Evolutionary conservation across 2,113 vertebrate species (phyloP).

Genomic region (Sardina pilchardus): DNA sequence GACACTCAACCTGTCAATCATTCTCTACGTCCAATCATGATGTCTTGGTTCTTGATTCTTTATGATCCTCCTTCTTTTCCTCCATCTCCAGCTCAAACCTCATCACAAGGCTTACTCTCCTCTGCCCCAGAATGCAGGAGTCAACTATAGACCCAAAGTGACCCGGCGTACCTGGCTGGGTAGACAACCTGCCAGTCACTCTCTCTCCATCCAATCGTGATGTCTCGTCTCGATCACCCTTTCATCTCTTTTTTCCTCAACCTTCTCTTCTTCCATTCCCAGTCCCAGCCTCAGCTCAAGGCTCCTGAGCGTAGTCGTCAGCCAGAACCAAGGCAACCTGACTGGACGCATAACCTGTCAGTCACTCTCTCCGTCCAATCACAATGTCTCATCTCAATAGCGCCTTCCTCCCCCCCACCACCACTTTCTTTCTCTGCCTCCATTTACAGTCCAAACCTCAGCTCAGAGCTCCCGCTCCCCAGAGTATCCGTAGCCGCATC

Average conservation of each 20-base stretch:
- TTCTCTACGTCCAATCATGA: not conserved
- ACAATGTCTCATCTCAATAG: not conserved
- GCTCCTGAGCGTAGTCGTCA: not conserved
- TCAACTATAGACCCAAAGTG: not conserved
- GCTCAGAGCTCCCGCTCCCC: not conserved
- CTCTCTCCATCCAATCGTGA: not conserved
- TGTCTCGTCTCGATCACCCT: not conserved
- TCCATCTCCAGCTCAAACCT: not conserved
- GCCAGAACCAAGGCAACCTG: not conserved
- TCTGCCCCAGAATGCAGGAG: not conserved
- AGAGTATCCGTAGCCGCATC: not conserved
- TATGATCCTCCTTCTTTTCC: not conserved
- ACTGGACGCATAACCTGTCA: not conserved
- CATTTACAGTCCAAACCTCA: not conserved
- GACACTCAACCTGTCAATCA: not conserved
- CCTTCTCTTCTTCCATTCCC: not conserved
- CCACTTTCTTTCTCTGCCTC: constrained; percentile 7
- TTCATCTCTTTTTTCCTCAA: not conserved
- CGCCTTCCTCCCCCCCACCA: not conserved
- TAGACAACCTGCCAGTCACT: not conserved
- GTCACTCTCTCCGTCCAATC: not conserved
- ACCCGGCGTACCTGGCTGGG: not conserved
- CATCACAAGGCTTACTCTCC: not conserved
- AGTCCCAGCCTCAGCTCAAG: not conserved
- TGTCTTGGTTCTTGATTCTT: not conserved